Conservation (phyloP, 2,797 vertebrate species). For the Florisuga fusca region DNA sequence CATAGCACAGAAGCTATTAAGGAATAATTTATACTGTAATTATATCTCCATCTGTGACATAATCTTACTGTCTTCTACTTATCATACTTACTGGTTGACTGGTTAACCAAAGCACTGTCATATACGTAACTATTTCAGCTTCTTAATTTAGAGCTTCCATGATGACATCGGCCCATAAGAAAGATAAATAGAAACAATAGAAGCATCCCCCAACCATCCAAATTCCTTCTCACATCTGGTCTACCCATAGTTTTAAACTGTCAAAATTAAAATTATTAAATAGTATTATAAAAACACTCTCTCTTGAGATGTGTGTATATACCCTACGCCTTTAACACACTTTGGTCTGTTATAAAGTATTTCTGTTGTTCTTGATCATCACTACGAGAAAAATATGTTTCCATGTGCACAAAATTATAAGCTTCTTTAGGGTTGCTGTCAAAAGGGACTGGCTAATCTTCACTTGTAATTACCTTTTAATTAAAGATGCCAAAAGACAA, state of each 20-base stretch:
- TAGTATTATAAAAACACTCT: not conserved
- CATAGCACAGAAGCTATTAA: conserved; percentile 44
- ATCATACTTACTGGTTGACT: not conserved
- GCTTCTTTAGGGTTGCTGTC: not conserved
- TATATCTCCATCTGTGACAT: conserved; percentile 53
- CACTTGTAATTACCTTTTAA: not conserved
- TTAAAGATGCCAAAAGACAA: not conserved
- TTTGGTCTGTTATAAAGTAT: not conserved
- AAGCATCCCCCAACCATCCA: not conserved
- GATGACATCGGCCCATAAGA: not conserved
- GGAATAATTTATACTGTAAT: conserved; percentile 61
- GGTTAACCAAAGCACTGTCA: conserved; percentile 6
- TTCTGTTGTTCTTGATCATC: conserved; percentile 9
- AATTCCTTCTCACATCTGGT: not conserved
- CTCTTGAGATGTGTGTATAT: not conserved
- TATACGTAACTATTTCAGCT: not conserved
- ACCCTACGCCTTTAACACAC: not conserved
- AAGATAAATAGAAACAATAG: not conserved
- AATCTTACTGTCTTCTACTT: conserved; percentile 20
- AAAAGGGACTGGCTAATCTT: not conserved
- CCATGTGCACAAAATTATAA: not conserved
- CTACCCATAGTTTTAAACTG: not conserved
- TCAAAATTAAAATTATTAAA: conserved; percentile 14
- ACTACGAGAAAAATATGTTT: conserved; percentile 11
- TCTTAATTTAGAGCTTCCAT: not conserved